Conservation (phyloP, 2,797 vertebrate species). For the Myoxocephalus aenaeus region DNA sequence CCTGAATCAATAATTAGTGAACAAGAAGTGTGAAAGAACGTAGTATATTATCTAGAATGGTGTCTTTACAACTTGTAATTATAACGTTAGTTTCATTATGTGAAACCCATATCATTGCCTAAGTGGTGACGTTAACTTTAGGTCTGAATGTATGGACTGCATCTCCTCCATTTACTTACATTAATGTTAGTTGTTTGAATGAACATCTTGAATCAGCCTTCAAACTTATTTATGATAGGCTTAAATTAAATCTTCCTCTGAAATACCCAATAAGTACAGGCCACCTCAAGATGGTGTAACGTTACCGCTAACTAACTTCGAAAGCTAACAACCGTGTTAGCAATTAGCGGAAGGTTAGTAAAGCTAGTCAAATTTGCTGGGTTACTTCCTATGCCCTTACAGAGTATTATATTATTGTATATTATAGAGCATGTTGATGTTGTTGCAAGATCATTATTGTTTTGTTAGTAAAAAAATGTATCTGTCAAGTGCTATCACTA, state of each 20-base stretch:
- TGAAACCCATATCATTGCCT: neutral
- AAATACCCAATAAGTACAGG: too few species aligned
- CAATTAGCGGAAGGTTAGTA: neutral
- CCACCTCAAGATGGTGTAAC: too few species aligned
- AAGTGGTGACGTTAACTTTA: neutral
- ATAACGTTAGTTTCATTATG: neutral
- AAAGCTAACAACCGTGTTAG: too few species aligned
- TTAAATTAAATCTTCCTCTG: too few species aligned
- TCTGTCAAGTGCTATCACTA: neutral
- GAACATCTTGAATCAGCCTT: neutral
- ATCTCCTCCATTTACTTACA: neutral
- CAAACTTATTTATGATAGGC: neutral
- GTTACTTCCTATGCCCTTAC: neutral
- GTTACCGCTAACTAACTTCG: too few species aligned
- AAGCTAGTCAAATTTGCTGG: neutral
- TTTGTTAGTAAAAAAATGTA: too few species aligned
- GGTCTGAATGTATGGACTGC: too few species aligned
- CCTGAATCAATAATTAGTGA: neutral
- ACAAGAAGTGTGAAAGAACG: neutral
- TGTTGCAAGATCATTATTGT: neutral
- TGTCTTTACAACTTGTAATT: neutral
- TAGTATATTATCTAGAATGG: neutral
- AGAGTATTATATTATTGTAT: neutral
- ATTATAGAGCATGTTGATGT: neutral
- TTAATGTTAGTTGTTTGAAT: neutral